Base-by-base conservation (phyloP, 1,140 invertebrate species). In the Drosophila simulans region DNA sequence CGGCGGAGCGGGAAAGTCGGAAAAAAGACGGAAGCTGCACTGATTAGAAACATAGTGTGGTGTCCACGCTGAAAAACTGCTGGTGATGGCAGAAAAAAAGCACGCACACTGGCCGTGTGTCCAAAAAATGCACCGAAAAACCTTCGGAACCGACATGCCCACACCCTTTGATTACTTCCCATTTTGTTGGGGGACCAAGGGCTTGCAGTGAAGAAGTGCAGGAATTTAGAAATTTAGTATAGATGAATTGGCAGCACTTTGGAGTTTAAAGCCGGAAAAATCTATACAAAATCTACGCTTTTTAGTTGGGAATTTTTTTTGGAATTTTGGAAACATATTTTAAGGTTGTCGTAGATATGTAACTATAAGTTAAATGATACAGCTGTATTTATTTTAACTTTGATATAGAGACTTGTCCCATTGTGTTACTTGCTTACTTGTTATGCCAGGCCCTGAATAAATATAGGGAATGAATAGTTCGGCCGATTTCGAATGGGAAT, bases 41-140 rank as follows among this genome's bases (percentile, higher is more conserved):
- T 88, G 83, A 88, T 88, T 88, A 88, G 84, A 89, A 88, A 89
- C 84, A 74, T 80, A 76, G 79, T 69, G 77, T 69, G 65, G 59
- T 70, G 37, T 45, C 62, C 78, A 65, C 58, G 58, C 62, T 65
- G 55, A 65, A 68, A 77, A 77, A 73, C 45, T 39, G 39, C 46
- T 48, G 40, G 10, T 22, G 15, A 46, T 54, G 37, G 37, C 49
- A 48, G 1, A 48, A 40, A 63, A 39, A 58, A 27, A 54, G 11
- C 31, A 42, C 57, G 69, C 71, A 53, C 46, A 48, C 27, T 13
- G 37, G 13, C 15, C n/a, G 46, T 31, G 7, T 31, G 52, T 48
- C 11, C 8, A 15, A 56, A 80, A 55, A 68, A 69, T 46, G 1
- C 5, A 27, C 8, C 10, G 7, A 52, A 35, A 42, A 3, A 42